A percentile compares a stretch with the other conserved stretches of the same genome.
Evolutionary conservation across 2,113 vertebrate species (phyloP).

Genomic region (Sebastes schlegelii): DNA sequence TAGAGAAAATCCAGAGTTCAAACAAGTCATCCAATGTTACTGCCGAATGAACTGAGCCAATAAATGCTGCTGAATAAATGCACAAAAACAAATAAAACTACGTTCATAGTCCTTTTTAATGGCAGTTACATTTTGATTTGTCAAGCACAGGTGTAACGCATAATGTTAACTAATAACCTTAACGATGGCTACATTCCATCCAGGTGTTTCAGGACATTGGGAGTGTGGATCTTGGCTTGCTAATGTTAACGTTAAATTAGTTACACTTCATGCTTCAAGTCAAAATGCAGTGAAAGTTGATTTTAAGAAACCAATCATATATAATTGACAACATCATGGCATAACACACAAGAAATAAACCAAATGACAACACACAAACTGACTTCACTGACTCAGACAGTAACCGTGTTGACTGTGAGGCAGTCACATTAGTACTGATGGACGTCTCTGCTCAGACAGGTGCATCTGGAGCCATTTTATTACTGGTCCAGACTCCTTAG

Average conservation of each 20-base stretch:
- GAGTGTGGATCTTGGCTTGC: background rate
- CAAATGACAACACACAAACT: background rate
- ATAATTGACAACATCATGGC: background rate
- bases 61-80: too few species aligned
- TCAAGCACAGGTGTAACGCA: background rate
- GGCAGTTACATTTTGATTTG: background rate
- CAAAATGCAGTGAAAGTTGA: background rate
- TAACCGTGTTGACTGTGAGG: background rate
- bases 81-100: background rate
- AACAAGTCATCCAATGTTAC: background rate
- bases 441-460: constrained; percentile 12
- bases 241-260: background rate
- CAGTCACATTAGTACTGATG: background rate
- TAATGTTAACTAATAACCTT: background rate
- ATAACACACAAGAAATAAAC: background rate
- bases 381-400: background rate
- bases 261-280: background rate
- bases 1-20: background rate
- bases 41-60: background rate
- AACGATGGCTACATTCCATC: background rate
- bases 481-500: constrained; percentile 7
- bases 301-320: background rate
- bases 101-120: background rate
- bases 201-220: background rate
- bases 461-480: constrained; percentile 35